Conservation (phyloP, 2,888 invertebrate species). For the Lobophora halterata region DNA sequence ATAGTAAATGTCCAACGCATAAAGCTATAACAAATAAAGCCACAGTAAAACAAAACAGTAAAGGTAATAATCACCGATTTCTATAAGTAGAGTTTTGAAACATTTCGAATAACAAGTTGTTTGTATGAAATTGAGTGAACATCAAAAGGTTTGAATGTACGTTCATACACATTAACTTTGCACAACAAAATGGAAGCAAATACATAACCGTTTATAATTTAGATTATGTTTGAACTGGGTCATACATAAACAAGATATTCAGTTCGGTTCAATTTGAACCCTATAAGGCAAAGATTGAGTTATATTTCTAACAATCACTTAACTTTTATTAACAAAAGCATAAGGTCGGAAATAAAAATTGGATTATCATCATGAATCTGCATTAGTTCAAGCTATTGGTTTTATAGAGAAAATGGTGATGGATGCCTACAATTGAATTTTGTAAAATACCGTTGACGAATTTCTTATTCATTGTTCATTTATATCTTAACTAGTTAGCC, state of each 20-base stretch:
- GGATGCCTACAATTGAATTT: constrained; percentile 32
- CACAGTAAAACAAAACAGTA: constrained; percentile 8
- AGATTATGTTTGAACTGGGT: constrained; percentile 24
- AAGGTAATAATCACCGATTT: constrained; percentile 11
- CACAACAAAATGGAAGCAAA: constrained; percentile 16
- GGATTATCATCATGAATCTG: constrained; percentile 49
- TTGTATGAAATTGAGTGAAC: too few relatives aligned
- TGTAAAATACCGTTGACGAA: too few relatives aligned
- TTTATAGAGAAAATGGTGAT: constrained; percentile 45
- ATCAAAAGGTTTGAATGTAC: too few relatives aligned
- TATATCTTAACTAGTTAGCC: too few relatives aligned
- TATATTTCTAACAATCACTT: constrained; percentile 48
- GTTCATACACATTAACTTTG: too few relatives aligned
- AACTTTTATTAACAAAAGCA: neutral
- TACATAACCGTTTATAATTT: constrained; percentile 20
- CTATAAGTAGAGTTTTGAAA: constrained; percentile 5
- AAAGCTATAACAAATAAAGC: constrained; percentile 16
- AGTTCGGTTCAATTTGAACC: constrained; percentile 42
- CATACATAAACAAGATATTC: constrained; percentile 50
- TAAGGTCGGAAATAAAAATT: constrained; percentile 25
- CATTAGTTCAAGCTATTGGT: constrained; percentile 56
- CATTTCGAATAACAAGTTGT: neutral
- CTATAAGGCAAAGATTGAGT: constrained; percentile 58
- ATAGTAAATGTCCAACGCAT: constrained; percentile 5
- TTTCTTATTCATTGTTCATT: too few relatives aligned